Conservation (phyloP, 2,113 vertebrate genomes). For the Dascyllus trimaculatus region DNA sequence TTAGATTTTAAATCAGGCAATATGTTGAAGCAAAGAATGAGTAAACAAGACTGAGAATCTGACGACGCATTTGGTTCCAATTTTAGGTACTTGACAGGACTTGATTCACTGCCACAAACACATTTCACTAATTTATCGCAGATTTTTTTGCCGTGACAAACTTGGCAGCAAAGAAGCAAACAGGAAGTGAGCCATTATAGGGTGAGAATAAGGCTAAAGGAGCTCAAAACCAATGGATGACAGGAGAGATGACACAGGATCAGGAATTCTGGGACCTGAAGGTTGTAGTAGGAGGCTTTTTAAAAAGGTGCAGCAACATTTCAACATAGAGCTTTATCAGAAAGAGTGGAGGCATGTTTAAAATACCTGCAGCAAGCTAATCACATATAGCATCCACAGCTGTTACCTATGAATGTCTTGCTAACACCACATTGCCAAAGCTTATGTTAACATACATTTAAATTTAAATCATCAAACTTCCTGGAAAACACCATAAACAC, state of each 20-base stretch:
- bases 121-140: slow-evolving; percentile 55
- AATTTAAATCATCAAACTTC: too few species aligned
- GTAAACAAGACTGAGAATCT: slow-evolving; percentile 45
- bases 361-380: neutral
- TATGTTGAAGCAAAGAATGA: slow-evolving; percentile 7
- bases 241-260: neutral
- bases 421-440: neutral
- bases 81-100: slow-evolving; percentile 41
- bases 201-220: slow-evolving; percentile 1
- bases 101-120: slow-evolving; percentile 38
- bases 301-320: slow-evolving; percentile 12
- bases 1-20: slow-evolving; percentile 27
- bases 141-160: slow-evolving; percentile 49
- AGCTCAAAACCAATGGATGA: slow-evolving; percentile 5
- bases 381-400: neutral
- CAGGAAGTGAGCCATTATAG: slow-evolving; percentile 45
- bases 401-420: neutral
- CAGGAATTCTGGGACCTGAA: neutral
- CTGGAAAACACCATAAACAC: too few species aligned
- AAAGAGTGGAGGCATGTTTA: neutral
- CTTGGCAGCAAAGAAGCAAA: slow-evolving; percentile 32
- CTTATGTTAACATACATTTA: too few species aligned
- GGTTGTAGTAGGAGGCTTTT: slow-evolving; percentile 4
- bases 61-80: slow-evolving; percentile 63
- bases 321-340: slow-evolving; percentile 4